Base-by-base conservation (phyloP, 1,140 invertebrate genomes). In the Tetraneura akinire region DNA sequence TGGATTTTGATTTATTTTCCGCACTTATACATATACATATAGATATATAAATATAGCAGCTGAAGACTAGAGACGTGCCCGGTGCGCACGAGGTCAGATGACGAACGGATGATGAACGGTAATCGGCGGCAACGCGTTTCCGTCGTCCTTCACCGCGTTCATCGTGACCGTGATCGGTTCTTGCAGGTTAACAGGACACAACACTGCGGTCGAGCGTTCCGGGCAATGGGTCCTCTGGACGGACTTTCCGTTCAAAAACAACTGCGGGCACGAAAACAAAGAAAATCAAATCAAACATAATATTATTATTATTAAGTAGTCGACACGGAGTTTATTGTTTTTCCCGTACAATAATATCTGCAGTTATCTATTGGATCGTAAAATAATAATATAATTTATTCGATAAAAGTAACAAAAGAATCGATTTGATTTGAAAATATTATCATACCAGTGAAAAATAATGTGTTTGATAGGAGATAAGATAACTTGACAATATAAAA, bases 111-210 rank as follows among this genome's bases (percentile, higher is more conserved):
- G 53, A 32, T 60, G 42, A 6, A 78, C 16, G 74, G 74, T 57
- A 55, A 78, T 60, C 2, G 74, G 74, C 21, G 55, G 53, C 21
- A 62, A 3, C 37, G 37, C 55, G 37, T 5, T 23, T 9, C 74
- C 74, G 53, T 62, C 55, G 32, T 78, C 32, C 55, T 47, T 62
- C 3, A 29, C 37, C 53, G 42, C 55, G 53, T 47, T 42, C 74
- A 78, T 78, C 14, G 81, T 82, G 23, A 83, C 62, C 51, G 42
- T 78, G 1, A 82, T 4, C 14, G 80, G 81, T 16, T 57, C 53
- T 23, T 62, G 74, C 18, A 83, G 51, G 23, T 83, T 81, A 21
- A 83, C 68, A 11, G 82, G 81, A 42, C 82, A 81, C 37, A 83
- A 32, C 8, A 83, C 47, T 11, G 81, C 47, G n/a, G 80, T 83